Evolutionary conservation across 2,888 invertebrate genomes (phyloP), one percentile per base, ranked within the genome.

Genomic region (Camponotus fellah): DNA sequence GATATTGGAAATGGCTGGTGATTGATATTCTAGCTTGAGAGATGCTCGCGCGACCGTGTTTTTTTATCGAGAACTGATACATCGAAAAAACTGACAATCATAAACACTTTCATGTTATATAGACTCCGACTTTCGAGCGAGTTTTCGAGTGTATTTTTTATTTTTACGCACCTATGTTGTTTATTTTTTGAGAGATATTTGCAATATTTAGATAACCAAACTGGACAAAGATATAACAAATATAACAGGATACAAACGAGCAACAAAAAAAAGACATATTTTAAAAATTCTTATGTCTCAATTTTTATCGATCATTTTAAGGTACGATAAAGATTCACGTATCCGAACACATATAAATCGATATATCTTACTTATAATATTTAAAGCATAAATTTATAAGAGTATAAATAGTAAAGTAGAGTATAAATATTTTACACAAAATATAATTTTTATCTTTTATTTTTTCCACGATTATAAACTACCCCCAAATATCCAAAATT

Each of bases 11-110:
- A 60, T 10, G 9, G 21, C 8, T 34, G 43, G 46, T 79, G 79
- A 80, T 80, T 80, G 79, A 80, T 80, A 80, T 80, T 71, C 37
- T n/a, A 37, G 37, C 9, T 12, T 37, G 79, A 62, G 71, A 60
- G 60, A 79, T 14, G n/a, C 46, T 62, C 26, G 34, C 37, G 53
- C n/a, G 53, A 4, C 34, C 14, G 21, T 80, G 60, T 80, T 80
- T 80, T 62, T 62, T 21, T 12, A 26, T 49, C 9, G 60, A 12
- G 8, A 53, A 69, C 60, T 62, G 69, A 80, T 80, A 80, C 37
- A 46, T n/a, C 37, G 26, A 46, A 10, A 62, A 60, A 71, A 69
- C 46, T 37, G 46, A 12, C 69, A 80, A 46, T 60, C 37, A 43
- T 62, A 80, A 80, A 80, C 69, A 79, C 46, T 80, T 37, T 26